Evolutionary conservation across 2,113 vertebrate species (phyloP), one percentile per base, ranked within the genome.

Genomic region (Heloderma charlesbogerti): DNA sequence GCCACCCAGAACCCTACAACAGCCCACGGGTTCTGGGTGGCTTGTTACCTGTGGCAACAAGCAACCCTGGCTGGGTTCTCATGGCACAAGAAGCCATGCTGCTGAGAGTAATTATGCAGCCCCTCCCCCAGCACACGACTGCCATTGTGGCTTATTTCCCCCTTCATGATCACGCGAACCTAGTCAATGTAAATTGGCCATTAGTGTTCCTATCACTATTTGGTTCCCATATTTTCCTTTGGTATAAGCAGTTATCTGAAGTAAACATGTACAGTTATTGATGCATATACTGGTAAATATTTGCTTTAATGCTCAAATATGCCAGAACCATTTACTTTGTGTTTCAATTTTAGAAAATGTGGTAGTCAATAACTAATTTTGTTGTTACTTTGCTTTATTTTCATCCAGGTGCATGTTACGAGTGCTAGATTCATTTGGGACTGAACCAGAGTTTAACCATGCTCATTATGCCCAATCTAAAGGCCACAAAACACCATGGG

Each of bases 401-500:
- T 88, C 8, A 95, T 92, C n/a, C 51, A 99, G 99, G 96, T 99
- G 99, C 93, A 99, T 99, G 99, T 95, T 99, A 45, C 97, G 99
- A 84, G 99, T 99, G 92, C 95, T 99, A 91, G 99, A 99, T 94
- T 99, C 99, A 0, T 99, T 99, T 74, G 99, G 99, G 84, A 99
- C 99, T 0, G 99, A 99, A 91, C 99, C 99, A 2, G 99, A 99
- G 96, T 99, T 99, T 93, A 99, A 99, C 95, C 99, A 99, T 54
- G 99, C 99, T 84, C 99, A 98, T 95, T 99, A 99, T 74, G 99
- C 99, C 72, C 99, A 99, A 95, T 98, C 99, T 6, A 99, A 99
- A 97, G 99, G 99, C 45, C 99, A 99, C 96, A 99, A 99, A 97
- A 99, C 99, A 0, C 99, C 99, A 0, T 99, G 99, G 99, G 99